Evolutionary conservation across 2,888 invertebrate genomes (phyloP).

Genomic region (Mycalesis mineus): DNA sequence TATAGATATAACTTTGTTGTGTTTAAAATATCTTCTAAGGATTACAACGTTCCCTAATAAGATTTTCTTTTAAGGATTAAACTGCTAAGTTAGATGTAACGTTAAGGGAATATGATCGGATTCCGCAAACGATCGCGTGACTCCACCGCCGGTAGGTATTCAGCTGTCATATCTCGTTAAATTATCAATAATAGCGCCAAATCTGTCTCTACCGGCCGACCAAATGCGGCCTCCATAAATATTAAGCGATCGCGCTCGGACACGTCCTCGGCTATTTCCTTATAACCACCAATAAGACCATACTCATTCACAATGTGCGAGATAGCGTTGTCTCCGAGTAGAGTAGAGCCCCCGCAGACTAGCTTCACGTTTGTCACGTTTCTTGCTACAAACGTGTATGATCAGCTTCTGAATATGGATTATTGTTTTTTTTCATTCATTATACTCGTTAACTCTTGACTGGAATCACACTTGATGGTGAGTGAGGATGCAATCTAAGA

Average conservation of each 20-base stretch:
- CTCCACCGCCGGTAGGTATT: conserved; percentile 8
- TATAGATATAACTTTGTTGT: no score
- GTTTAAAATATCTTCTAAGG: no score
- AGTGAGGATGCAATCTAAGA: no score
- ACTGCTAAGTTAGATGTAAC: no score
- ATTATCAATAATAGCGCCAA: conserved; percentile 49
- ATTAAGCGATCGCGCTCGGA: conserved; percentile 52
- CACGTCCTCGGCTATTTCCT: conserved; percentile 63
- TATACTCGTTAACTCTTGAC: no score
- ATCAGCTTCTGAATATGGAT: no score
- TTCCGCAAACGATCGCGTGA: conserved; percentile 8
- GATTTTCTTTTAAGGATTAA: no score
- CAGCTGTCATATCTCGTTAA: conserved; percentile 38
- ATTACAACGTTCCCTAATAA: no score
- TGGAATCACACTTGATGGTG: no score
- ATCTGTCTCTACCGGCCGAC: conserved; percentile 40
- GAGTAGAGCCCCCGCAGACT: background rate
- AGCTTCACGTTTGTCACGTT: background rate
- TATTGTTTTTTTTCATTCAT: no score
- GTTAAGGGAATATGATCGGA: background rate
- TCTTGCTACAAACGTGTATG: background rate
- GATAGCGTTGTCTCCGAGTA: conserved; percentile 42
- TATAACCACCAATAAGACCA: conserved; percentile 49
- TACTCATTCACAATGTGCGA: conserved; percentile 42
- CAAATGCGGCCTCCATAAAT: conserved; percentile 62